These are phyloP conservation scores for Thereva nobilitata DNA, from an alignment of 2,888 invertebrate species.

Conservation along the genomic window DNA sequence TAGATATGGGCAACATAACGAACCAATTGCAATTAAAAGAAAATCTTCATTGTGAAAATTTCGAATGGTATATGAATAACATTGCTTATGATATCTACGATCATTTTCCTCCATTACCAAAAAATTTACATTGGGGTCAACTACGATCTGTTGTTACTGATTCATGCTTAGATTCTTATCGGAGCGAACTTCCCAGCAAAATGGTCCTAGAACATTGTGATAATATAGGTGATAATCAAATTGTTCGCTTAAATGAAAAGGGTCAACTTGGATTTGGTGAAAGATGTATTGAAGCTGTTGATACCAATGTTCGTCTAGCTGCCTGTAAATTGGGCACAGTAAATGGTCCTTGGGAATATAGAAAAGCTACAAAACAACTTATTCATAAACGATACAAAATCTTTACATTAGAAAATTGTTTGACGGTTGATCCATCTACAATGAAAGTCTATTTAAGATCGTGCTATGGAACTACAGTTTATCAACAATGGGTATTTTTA, in stretches of 20 bases:
- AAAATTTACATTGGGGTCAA: slow-evolving; percentile 95
- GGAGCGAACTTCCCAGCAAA: slow-evolving; percentile 85
- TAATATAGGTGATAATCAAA: slow-evolving; percentile 91
- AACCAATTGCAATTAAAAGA: slow-evolving; percentile 84
- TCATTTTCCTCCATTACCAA: slow-evolving; percentile 92
- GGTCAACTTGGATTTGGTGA: slow-evolving; percentile 96
- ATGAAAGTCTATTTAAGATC: slow-evolving; percentile 76
- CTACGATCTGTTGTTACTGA: slow-evolving; percentile 78
- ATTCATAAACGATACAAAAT: slow-evolving; percentile 69
- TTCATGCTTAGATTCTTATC: slow-evolving; percentile 91
- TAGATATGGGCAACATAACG: slow-evolving; percentile 87
- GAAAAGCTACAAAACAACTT: slow-evolving; percentile 73
- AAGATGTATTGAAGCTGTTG: slow-evolving; percentile 89
- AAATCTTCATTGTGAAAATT: slow-evolving; percentile 86
- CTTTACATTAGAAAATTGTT: slow-evolving; percentile 66
- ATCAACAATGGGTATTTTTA: slow-evolving; percentile 87
- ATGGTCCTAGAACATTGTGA: slow-evolving; percentile 93
- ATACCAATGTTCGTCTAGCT: slow-evolving; percentile 82
- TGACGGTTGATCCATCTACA: slow-evolving; percentile 81
- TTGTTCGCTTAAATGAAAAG: slow-evolving; percentile 87
- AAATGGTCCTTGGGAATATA: slow-evolving; percentile 93
- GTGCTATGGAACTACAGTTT: slow-evolving; percentile 83
- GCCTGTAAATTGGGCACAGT: slow-evolving; percentile 92
- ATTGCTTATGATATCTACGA: slow-evolving; percentile 94
- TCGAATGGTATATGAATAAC: slow-evolving; percentile 96